These are phyloP conservation scores for Anabas testudineus DNA, from an alignment of 2,797 vertebrate species.

Conservation along the genomic window DNA sequence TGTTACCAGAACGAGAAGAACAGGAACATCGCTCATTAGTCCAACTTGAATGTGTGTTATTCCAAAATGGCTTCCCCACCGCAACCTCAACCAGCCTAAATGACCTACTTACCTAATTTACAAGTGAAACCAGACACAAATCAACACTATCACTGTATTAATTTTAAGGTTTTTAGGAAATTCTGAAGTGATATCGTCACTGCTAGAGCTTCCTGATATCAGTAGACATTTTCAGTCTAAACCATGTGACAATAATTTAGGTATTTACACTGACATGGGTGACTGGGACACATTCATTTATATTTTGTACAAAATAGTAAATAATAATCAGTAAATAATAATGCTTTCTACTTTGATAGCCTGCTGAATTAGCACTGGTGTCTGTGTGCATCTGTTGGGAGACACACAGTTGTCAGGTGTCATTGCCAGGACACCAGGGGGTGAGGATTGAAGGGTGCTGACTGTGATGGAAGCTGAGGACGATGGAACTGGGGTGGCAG, in stretches of 20 bases:
- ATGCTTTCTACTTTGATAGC: slow-evolving; percentile 3
- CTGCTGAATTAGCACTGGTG: slow-evolving; percentile 1
- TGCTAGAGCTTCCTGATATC: no score
- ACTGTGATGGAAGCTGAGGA: slow-evolving; percentile 61
- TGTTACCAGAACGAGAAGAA: not conserved
- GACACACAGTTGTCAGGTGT: slow-evolving; percentile 8
- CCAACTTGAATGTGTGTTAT: not conserved
- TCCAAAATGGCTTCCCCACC: not conserved
- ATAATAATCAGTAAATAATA: not conserved
- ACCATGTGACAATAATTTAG: no score
- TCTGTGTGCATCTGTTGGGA: slow-evolving; percentile 19
- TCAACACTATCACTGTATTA: no score
- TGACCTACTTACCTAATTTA: not conserved
- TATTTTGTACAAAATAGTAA: not conserved
- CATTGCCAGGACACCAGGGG: slow-evolving; percentile 21
- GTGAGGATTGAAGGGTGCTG: slow-evolving; percentile 38
- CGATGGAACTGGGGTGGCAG: slow-evolving; percentile 53
- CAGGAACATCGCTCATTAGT: not conserved
- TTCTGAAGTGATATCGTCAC: no score
- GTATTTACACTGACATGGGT: not conserved
- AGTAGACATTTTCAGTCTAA: no score
- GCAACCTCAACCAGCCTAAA: not conserved
- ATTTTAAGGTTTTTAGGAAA: no score
- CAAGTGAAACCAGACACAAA: not conserved
- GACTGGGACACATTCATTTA: no score